Evolutionary conservation across 2,797 vertebrate species (phyloP).

Genomic region (Vultur gryphus): DNA sequence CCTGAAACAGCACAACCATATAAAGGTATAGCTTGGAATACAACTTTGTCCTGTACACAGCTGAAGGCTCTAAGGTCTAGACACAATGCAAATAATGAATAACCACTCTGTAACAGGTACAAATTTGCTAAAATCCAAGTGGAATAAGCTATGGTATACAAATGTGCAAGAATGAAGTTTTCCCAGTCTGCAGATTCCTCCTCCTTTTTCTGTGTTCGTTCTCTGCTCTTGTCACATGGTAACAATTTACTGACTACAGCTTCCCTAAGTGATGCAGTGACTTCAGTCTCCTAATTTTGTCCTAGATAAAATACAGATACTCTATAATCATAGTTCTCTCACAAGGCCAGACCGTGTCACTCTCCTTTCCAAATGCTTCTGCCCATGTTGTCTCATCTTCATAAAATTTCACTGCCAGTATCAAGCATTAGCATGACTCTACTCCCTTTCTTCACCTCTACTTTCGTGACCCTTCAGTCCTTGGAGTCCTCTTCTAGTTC

Average conservation of each 20-base stretch:
- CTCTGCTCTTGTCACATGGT: background rate
- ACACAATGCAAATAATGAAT: background rate
- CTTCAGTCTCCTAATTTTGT: background rate
- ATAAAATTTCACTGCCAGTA: background rate
- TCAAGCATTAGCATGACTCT: background rate
- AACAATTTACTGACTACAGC: background rate
- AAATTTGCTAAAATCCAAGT: background rate
- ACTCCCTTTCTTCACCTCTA: background rate
- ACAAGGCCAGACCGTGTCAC: background rate
- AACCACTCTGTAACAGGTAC: background rate
- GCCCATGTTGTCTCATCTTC: background rate
- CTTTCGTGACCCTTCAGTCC: background rate
- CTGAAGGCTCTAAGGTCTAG: background rate
- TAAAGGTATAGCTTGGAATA: background rate
- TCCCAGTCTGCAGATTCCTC: background rate
- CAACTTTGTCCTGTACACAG: background rate
- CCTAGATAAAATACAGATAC: background rate
- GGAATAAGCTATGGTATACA: background rate
- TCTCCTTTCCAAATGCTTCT: background rate
- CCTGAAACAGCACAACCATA: background rate
- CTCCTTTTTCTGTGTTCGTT: background rate
- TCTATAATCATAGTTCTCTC: background rate
- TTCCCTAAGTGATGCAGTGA: background rate
- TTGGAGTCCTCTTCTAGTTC: background rate
- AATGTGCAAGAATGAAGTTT: background rate